Evolutionary conservation across 2,113 vertebrate genomes (phyloP).

Genomic region (Blennius ocellaris): DNA sequence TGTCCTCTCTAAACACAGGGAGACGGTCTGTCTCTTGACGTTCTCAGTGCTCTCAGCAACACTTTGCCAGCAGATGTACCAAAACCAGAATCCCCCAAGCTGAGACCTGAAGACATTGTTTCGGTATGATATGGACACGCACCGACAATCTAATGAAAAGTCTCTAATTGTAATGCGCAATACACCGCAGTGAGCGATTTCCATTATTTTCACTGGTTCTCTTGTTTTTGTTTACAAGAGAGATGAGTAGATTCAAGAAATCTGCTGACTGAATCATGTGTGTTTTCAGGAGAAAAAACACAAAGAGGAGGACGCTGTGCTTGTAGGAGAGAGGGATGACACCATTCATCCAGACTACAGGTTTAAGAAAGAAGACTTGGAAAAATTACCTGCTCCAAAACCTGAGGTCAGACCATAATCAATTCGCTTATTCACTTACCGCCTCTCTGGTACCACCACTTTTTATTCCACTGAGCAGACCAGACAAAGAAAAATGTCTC

Average conservation of each 20-base stretch:
- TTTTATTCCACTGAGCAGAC: no score
- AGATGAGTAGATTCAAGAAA: no score
- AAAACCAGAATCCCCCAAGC: constrained; percentile 63
- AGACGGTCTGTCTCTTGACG: constrained; percentile 62
- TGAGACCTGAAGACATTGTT: constrained; percentile 73
- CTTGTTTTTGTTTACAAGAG: background rate
- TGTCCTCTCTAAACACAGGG: constrained; percentile 32
- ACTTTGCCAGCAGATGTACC: constrained; percentile 56
- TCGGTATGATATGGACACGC: constrained; percentile 50
- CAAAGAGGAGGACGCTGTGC: constrained; percentile 70
- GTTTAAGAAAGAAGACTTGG: constrained; percentile 59
- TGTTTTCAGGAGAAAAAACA: constrained; percentile 67
- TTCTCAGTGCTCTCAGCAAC: constrained; percentile 70
- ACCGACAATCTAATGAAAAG: background rate
- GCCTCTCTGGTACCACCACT: no score
- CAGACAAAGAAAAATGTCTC: no score
- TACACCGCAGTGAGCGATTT: no score
- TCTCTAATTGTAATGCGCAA: no score
- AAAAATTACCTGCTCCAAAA: constrained; percentile 63
- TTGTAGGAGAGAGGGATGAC: constrained; percentile 79
- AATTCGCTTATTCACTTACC: no score
- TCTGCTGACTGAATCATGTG: background rate
- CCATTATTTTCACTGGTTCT: no score
- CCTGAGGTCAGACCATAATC: constrained; percentile 64
- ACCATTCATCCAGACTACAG: constrained; percentile 76